Percentiles rank a stretch among this genome's conserved stretches.
Evolutionary conservation across 2,113 vertebrate genomes (phyloP).

Genomic region (Penelope pileata): DNA sequence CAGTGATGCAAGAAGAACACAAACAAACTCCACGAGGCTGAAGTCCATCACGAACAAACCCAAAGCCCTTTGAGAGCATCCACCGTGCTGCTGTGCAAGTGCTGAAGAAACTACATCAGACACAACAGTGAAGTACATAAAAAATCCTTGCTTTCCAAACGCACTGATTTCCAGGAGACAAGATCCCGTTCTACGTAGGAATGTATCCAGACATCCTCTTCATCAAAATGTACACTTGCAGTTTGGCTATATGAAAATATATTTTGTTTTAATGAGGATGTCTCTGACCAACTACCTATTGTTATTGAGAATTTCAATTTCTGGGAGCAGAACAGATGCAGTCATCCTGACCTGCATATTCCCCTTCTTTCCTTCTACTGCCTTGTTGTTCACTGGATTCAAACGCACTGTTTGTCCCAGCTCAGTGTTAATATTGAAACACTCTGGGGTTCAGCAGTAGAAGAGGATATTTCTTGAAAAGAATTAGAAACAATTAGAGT

Average conservation of each 20-base stretch:
- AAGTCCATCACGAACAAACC: neutral
- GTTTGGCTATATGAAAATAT: neutral
- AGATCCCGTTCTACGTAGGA: neutral
- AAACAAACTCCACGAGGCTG: neutral
- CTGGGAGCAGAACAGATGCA: neutral
- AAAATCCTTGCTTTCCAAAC: neutral
- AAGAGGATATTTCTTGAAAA: neutral
- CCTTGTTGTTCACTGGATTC: neutral
- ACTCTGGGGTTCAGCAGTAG: neutral
- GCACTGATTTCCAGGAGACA: neutral
- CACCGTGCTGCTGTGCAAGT: neutral
- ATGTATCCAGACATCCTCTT: neutral
- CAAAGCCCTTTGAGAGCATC: neutral
- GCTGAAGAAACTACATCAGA: neutral
- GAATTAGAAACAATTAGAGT: neutral
- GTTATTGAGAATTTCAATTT: neutral
- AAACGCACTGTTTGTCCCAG: neutral
- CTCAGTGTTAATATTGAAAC: neutral
- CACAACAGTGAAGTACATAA: neutral
- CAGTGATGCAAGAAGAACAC: neutral
- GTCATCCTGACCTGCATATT: neutral
- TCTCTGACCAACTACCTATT: neutral
- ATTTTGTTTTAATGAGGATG: neutral
- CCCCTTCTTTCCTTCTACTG: neutral
- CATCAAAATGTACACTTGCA: neutral